Base-by-base conservation (phyloP, 2,888 invertebrate species). In the Fragum sueziense region DNA sequence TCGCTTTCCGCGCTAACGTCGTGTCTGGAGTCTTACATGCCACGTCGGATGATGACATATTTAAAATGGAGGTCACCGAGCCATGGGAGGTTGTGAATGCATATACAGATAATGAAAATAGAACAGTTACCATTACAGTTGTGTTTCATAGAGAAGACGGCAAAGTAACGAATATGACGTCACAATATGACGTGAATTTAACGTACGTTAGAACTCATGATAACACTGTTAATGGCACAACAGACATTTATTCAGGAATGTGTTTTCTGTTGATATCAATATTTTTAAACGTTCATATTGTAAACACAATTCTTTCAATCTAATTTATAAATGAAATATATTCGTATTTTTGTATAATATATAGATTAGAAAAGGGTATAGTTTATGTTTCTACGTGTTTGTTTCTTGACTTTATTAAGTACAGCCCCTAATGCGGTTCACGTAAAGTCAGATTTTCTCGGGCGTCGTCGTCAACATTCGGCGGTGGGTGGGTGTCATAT, bases 1-100 rank as follows among this genome's bases (percentile, higher is more conserved):
- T 80, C 59, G 9, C 22, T n/a, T 67, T 80, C 51, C 22, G 37
- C 1, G 59, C 59, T 41, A 71, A 61, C 14, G 31, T 61, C 4
- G 0, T 78, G 7, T 31, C 41, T 22, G 83, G 84, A 17, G 25
- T 70, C 17, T 47, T 84, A 14, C 74, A 70, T 34, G 34, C 76
- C 22, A 77, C 77, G 27, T 47, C 22, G 22, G 74, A 79, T 27
- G 74, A 65, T 17, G 76, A 79, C 69, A 34, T 54, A 2, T 82
- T 84, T 71, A 4, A 71, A 61, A 65, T 80, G 62, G 76, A 80
- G 65, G 2, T 81, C 9, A 72, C 74, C 6, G 31, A 61, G 20
- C 84, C 81, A 17, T 81, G 62, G 68, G 84, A 84, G 67, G 34
- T 75, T 0, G 52, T 52, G 67, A 17, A 11, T 6, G 0, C 25